Evolutionary conservation across 1,140 invertebrate genomes (phyloP), one percentile per base, ranked within the genome.

Genomic region (Drosophila saltans): DNA sequence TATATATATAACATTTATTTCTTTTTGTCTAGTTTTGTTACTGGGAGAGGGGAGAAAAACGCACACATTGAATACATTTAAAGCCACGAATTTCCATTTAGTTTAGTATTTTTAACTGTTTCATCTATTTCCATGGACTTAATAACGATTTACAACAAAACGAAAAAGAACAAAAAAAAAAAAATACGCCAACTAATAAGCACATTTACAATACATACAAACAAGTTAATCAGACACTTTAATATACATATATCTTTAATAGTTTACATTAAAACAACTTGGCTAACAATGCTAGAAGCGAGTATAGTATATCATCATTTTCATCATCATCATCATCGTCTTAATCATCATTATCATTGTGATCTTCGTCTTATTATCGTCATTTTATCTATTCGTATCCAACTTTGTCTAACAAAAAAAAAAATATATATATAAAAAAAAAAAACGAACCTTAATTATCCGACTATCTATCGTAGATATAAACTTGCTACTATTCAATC

Each of bases 41-140:
- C 33, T 36, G 33, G 33, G 45, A 21, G 16, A 48, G 21, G 45
- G 45, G 45, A 0, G 16, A 21, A 45, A 48, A 58, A 36, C 55
- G 41, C 48, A 73, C 69, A 59, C 70, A 73, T 52, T 73, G 40
- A 36, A 64, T 40, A 81, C 81, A 75, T 81, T 86, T 85, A 85
- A 85, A 85, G 81, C 82, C 82, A 85, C 71, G 16, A 56, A 67
- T 72, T 72, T 75, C 21, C 68, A 67, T 81, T 65, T 62, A 56
- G 11, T 48, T 57, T 70, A 41, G n/a, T 58, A 21, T 61, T 40
- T 61, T 2, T 61, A 4, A 41, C 24, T 21, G 11, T 63, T 36
- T 30, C 1, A 30, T 63, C 41, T 63, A 6, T 33, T 30, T 41
- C 11, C 8, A 28, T 26, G 9, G 16, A 21, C 21, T 61, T 61